Conservation (phyloP, 2,797 vertebrate species). For the Cynodonichthys magdalenae region DNA sequence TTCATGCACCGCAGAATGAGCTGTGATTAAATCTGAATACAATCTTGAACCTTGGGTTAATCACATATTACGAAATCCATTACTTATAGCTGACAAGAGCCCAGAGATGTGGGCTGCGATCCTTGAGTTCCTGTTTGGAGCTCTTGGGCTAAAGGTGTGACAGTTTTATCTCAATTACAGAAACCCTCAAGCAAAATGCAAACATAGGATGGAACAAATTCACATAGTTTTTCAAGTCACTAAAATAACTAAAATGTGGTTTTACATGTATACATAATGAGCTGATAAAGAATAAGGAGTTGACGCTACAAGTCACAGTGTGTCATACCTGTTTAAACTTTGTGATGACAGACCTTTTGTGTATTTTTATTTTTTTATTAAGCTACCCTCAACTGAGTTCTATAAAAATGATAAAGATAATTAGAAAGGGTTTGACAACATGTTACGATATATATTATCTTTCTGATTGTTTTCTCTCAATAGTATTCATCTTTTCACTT, state of each 20-base stretch:
- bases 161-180: constrained; percentile 46
- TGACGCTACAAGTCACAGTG: constrained; percentile 26
- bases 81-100: constrained; percentile 77
- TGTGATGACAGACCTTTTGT: background rate
- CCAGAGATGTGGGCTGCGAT: constrained; percentile 61
- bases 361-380: background rate
- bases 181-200: constrained; percentile 22
- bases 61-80: constrained; percentile 78
- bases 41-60: constrained; percentile 75
- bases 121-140: constrained; percentile 50
- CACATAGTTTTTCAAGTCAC: background rate
- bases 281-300: constrained; percentile 10
- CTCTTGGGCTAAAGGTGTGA: constrained; percentile 44
- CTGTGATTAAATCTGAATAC: constrained; percentile 75
- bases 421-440: too few species aligned
- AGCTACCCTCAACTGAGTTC: background rate
- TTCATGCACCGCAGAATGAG: constrained; percentile 64
- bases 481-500: too few species aligned
- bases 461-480: too few species aligned
- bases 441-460: too few species aligned
- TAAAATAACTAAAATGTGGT: background rate
- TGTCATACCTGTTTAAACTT: background rate
- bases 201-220: constrained; percentile 16
- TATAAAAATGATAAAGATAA: too few species aligned
- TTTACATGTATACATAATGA: background rate